Conservation (phyloP, 2,888 invertebrate species). For the Ophion slaviceki region DNA sequence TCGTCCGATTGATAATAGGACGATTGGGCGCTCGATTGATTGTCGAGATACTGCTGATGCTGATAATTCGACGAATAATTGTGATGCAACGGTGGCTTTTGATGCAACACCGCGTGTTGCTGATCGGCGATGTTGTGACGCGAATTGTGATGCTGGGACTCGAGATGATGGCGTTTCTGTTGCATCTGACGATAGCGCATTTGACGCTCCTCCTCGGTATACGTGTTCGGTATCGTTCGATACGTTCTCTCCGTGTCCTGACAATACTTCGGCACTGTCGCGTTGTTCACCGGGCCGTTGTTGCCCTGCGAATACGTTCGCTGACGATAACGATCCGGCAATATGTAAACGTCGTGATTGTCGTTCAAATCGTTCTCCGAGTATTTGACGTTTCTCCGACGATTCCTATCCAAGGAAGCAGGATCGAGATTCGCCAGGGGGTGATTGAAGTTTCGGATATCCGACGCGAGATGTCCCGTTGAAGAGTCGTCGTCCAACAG, state of each 20-base stretch:
- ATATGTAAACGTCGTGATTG: slow-evolving; percentile 80
- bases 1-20: slow-evolving; percentile 52
- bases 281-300: slow-evolving; percentile 68
- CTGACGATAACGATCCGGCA: slow-evolving; percentile 79
- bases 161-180: slow-evolving; percentile 56
- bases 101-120: slow-evolving; percentile 66
- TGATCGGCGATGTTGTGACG: slow-evolving; percentile 73
- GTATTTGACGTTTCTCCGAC: slow-evolving; percentile 73
- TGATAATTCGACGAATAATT: slow-evolving; percentile 52
- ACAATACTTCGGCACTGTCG: slow-evolving; percentile 43
- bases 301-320: slow-evolving; percentile 81
- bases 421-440: slow-evolving; percentile 68
- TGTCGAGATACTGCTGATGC: slow-evolving; percentile 48
- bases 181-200: slow-evolving; percentile 76
- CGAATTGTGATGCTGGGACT: slow-evolving; percentile 55
- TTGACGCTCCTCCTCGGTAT: slow-evolving; percentile 79
- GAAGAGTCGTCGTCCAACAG: slow-evolving; percentile 41
- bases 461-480: slow-evolving; percentile 36
- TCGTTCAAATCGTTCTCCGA: slow-evolving; percentile 79
- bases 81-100: slow-evolving; percentile 39
- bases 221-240: slow-evolving; percentile 78
- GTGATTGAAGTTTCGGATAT: slow-evolving; percentile 71
- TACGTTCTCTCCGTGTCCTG: slow-evolving; percentile 73
- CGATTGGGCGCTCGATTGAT: slow-evolving; percentile 36
- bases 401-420: slow-evolving; percentile 69